Conservation (phyloP, 53 echinoderm and acorn worm genomes). For the Astropecten irregularis region DNA sequence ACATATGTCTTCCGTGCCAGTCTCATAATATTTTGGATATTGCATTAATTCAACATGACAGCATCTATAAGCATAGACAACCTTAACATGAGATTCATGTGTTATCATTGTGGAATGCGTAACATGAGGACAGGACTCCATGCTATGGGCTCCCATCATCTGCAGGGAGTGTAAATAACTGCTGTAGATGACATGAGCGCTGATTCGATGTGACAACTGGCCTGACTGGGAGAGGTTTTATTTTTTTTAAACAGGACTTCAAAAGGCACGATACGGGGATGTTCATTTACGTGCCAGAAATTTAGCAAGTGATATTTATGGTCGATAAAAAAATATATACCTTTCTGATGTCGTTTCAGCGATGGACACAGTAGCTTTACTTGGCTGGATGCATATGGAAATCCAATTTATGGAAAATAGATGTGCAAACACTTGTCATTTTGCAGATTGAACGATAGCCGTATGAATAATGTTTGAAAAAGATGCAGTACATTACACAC, state of each 20-base stretch:
- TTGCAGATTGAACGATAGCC: neutral
- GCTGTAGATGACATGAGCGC: constrained; percentile 13
- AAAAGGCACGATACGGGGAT: neutral
- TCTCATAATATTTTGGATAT: constrained; percentile 47
- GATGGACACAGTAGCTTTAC: neutral
- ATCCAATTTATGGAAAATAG: neutral
- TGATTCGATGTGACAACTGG: constrained; percentile 41
- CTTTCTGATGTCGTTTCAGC: too few relatives aligned
- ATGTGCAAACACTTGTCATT: constrained; percentile 7
- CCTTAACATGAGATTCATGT: constrained; percentile 41
- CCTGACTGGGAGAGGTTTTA: constrained; percentile 15
- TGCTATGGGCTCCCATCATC: constrained; percentile 31
- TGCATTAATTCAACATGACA: constrained; percentile 51
- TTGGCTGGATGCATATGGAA: neutral
- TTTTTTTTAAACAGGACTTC: constrained; percentile 27
- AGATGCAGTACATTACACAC: neutral
- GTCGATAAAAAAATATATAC: neutral
- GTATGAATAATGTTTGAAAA: neutral
- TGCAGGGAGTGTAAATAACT: constrained; percentile 35
- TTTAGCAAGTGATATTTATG: neutral
- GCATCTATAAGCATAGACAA: constrained; percentile 25
- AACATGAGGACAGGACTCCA: constrained; percentile 30
- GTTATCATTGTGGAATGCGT: constrained; percentile 49
- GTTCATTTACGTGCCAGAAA: constrained; percentile 8
- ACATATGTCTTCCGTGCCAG: constrained; percentile 25